phyloP scores from a whole-genome alignment of 2,797 vertebrate genomes.

The Tiaroga cobitis region DNA sequence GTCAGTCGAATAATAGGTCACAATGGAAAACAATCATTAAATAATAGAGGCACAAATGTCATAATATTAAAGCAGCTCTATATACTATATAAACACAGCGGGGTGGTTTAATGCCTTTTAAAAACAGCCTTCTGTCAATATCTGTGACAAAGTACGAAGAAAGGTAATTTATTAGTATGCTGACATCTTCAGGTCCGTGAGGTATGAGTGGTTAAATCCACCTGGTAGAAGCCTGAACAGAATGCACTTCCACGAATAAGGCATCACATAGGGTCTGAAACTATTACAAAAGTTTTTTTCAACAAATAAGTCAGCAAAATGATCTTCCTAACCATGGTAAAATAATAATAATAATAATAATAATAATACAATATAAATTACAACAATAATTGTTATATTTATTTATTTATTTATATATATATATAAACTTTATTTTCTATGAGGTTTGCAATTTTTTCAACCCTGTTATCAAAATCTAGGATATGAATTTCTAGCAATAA shows the following conservation, averaged over 20 bases:
- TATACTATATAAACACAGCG: conserved; percentile 14
- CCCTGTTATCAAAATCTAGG: neutral
- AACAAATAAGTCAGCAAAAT: neutral
- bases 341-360: neutral
- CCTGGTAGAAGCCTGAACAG: conserved; percentile 9
- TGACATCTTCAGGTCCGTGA: conserved; percentile 19
- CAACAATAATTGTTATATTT: neutral
- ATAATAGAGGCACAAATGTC: conserved; percentile 31
- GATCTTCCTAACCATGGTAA: neutral
- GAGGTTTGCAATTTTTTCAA: neutral
- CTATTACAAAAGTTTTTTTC: neutral
- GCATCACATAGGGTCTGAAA: neutral
- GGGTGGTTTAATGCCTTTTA: neutral
- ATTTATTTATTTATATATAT: neutral
- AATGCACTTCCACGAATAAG: neutral
- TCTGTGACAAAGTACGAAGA: neutral
- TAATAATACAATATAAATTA: neutral
- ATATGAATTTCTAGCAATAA: neutral
- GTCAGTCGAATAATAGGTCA: neutral
- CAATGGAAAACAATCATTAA: conserved; percentile 35
- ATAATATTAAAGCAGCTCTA: conserved; percentile 23
- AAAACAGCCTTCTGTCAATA: conserved; percentile 15
- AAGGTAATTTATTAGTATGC: conserved; percentile 16
- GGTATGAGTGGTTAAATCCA: conserved; percentile 37
- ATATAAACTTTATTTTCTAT: neutral